Conservation (phyloP, 2,888 invertebrate genomes). For the Ischnus inquisitorius region DNA sequence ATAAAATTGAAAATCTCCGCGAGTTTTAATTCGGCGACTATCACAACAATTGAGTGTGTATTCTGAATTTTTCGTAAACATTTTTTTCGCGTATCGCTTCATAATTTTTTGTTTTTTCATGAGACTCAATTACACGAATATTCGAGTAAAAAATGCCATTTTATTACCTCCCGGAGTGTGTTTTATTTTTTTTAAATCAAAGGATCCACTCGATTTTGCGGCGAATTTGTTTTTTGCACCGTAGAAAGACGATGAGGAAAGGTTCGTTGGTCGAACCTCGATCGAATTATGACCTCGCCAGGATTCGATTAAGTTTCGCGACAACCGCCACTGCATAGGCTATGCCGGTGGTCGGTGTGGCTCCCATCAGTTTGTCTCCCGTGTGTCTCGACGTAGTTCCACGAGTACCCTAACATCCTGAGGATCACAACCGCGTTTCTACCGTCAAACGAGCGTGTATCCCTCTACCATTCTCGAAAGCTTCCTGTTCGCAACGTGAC, state of each 20-base stretch:
- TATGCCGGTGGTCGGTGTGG: neutral
- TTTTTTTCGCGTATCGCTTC: no score
- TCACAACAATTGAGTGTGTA: no score
- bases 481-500: conserved; percentile 44
- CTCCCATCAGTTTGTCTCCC: conserved; percentile 11
- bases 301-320: conserved; percentile 78
- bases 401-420: neutral
- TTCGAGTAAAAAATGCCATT: no score
- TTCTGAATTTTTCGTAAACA: no score
- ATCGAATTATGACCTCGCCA: conserved; percentile 74
- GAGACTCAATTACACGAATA: no score
- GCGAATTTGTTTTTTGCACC: conserved; percentile 62
- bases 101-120: no score
- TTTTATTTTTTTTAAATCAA: no score
- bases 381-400: conserved; percentile 18
- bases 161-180: no score
- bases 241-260: conserved; percentile 8
- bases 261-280: conserved; percentile 73
- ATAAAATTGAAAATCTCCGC: neutral
- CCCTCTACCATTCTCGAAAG: conserved; percentile 51
- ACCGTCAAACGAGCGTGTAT: conserved; percentile 52
- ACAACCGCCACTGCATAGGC: conserved; percentile 66
- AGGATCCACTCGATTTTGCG: neutral
- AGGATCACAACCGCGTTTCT: conserved; percentile 29
- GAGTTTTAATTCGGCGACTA: no score